Conservation (phyloP, 2,888 invertebrate species). For the Oscheius sp. region DNA sequence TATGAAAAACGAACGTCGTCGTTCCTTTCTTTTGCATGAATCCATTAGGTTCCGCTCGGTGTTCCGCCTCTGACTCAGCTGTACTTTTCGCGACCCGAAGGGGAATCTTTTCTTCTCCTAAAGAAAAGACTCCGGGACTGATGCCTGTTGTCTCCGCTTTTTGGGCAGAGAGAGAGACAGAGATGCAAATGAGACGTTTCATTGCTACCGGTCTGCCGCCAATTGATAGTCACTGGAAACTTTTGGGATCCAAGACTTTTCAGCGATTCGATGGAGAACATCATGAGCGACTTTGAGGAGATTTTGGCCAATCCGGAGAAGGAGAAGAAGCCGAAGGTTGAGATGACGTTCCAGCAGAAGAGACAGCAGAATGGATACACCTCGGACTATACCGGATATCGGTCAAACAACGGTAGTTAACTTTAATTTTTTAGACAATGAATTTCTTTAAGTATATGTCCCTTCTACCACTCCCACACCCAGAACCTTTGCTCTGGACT, state of each 20-base stretch:
- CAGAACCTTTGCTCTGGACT: constrained; percentile 35
- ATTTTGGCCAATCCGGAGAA: constrained; percentile 43
- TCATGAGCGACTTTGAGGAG: constrained; percentile 70
- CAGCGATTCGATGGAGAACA: constrained; percentile 69
- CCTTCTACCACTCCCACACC: constrained; percentile 11
- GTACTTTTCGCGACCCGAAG: no score
- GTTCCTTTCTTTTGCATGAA: neutral
- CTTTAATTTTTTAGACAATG: no score
- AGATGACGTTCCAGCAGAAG: constrained; percentile 22
- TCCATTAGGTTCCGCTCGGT: no score
- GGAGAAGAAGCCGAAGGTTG: constrained; percentile 6
- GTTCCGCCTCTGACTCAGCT: no score
- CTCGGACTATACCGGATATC: constrained; percentile 56
- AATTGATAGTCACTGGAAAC: neutral
- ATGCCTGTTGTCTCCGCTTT: neutral
- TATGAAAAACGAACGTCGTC: neutral
- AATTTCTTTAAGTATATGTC: constrained; percentile 13
- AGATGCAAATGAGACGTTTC: constrained; percentile 31
- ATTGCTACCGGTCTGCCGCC: constrained; percentile 23
- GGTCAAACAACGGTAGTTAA: constrained; percentile 26
- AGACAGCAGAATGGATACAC: constrained; percentile 52
- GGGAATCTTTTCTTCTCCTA: neutral
- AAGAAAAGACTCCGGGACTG: neutral
- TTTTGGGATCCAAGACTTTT: constrained; percentile 30
- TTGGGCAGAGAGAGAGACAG: neutral